Base-by-base conservation (phyloP, 2,888 invertebrate genomes). In the Diadromus collaris region DNA sequence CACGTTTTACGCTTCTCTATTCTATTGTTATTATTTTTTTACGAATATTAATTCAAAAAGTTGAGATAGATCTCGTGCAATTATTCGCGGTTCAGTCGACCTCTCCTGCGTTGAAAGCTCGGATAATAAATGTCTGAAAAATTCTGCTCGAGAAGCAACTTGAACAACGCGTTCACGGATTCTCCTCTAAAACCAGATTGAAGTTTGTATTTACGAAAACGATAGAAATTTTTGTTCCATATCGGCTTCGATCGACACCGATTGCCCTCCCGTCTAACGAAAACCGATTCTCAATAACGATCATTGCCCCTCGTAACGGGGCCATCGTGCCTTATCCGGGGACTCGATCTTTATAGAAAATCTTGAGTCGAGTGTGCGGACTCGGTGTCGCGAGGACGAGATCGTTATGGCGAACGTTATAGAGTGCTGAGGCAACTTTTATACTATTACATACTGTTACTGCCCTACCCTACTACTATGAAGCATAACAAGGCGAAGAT, bases 261-360 rank as follows among this genome's bases (percentile, higher is more conserved):
- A 46, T 71, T 63, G 67, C 48, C 56, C 51, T 38, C 29, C 10
- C 48, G 3, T 4, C 7, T 21, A 51, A 13, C 51, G 21, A 21
- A 51, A 41, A 44, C 64, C 72, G 61, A 67, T 72, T 71, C 67
- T 46, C 75, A 68, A 78, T 78, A 78, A 78, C 60, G 75, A 75
- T 71, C 46, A 63, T 65, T 67, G 54, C 46, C 24, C 24, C 38
- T 13, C 44, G 54, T 68, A 78, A 78, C 34, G 13, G 67, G 67
- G 38, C 46, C 48, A 38, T 65, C 61, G 44, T n/a, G 54, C 16
- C n/a, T 70, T 58, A 65, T 75, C 71, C 58, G 41, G 54, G 46
- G 67, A 70, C 58, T 70, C 38, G 34, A 75, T 78, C 75, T 71
- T 75, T 67, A 63, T 67, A 56, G 54, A 58, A 68, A 67, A 54